Evolutionary conservation across 2,113 vertebrate genomes (phyloP).

Genomic region (Tamias sibiricus): DNA sequence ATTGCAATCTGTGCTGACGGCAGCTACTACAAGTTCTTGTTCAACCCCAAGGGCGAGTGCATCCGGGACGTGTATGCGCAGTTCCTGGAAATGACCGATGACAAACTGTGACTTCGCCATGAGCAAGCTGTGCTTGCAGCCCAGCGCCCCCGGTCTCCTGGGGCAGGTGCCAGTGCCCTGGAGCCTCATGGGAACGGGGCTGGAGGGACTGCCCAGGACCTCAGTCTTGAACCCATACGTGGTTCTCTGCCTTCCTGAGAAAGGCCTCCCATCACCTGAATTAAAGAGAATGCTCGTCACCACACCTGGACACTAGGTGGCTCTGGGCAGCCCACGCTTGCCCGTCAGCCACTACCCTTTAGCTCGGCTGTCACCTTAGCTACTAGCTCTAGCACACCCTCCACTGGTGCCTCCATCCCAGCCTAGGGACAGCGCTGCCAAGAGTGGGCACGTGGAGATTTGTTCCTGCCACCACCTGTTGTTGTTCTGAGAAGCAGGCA

Average conservation of each 20-base stretch:
- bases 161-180: slow-evolving; percentile 51
- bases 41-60: slow-evolving; percentile 99
- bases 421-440: background rate
- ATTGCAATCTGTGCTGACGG: slow-evolving; percentile 98
- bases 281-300: background rate
- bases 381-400: slow-evolving; percentile 17
- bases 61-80: slow-evolving; percentile 97
- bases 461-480: background rate
- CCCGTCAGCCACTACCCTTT: slow-evolving; percentile 66
- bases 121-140: background rate
- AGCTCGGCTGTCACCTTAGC: slow-evolving; percentile 65
- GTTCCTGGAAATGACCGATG: slow-evolving; percentile 99
- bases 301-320: slow-evolving; percentile 31
- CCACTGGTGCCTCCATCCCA: accelerated
- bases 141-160: slow-evolving; percentile 54
- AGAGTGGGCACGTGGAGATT: background rate
- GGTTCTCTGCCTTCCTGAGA: slow-evolving; percentile 48
- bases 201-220: background rate
- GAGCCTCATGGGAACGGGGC: slow-evolving; percentile 76
- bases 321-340: slow-evolving; percentile 75
- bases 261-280: slow-evolving; percentile 7
- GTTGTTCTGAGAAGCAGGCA: background rate
- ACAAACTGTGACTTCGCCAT: slow-evolving; percentile 92
- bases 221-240: slow-evolving; percentile 1
- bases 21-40: slow-evolving; percentile 99